phyloP scores from a whole-genome alignment of 2,797 vertebrate species.

The Rhabdophis nuchalis region DNA sequence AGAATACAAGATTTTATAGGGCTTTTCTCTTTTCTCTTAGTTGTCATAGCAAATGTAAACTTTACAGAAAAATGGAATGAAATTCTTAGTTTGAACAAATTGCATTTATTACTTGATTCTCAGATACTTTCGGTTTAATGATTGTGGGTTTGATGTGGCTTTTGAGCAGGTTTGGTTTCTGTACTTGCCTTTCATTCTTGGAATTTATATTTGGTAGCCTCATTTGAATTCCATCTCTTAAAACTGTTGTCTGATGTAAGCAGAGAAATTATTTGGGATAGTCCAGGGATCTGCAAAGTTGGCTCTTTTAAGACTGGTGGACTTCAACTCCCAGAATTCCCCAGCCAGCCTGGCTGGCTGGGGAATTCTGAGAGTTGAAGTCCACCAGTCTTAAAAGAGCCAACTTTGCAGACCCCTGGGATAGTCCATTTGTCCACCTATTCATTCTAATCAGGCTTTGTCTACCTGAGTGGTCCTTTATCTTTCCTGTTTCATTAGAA shows the following conservation, averaged over 20 bases:
- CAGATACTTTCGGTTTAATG: background rate
- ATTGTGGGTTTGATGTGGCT: background rate
- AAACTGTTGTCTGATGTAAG: background rate
- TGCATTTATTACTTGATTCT: background rate
- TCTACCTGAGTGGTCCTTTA: background rate
- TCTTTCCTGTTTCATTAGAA: background rate
- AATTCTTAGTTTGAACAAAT: background rate
- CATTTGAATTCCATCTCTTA: background rate
- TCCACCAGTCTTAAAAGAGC: too few species aligned
- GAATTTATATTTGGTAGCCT: background rate
- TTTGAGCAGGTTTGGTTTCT: background rate
- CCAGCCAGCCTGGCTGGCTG: too few species aligned
- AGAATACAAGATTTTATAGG: background rate
- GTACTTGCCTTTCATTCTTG: background rate
- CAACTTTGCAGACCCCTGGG: too few species aligned
- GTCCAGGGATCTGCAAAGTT: too few species aligned
- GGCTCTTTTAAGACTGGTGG: too few species aligned
- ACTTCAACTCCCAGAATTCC: too few species aligned
- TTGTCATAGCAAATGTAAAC: background rate
- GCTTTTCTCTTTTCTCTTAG: background rate
- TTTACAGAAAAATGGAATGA: background rate
- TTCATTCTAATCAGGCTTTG: background rate
- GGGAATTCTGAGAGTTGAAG: too few species aligned
- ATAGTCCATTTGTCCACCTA: background rate
- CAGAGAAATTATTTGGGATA: background rate